phyloP scores from a whole-genome alignment of 2,888 invertebrate genomes.

The Polyommatus iphigenia region DNA sequence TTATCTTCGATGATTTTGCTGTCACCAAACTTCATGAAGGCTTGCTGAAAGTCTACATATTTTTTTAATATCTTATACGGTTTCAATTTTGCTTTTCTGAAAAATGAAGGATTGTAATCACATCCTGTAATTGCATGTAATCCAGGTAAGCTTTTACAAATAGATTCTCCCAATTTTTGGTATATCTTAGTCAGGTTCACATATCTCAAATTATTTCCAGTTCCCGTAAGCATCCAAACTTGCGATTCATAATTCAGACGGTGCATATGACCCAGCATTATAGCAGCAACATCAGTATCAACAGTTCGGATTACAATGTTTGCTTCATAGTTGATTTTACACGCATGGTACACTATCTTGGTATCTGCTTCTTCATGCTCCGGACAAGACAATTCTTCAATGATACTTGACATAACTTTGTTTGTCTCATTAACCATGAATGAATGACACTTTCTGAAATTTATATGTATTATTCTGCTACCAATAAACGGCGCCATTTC shows the following conservation, averaged over 20 bases:
- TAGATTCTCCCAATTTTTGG: not conserved
- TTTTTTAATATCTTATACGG: constrained; percentile 26
- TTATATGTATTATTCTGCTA: constrained; percentile 42
- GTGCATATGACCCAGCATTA: too few species aligned
- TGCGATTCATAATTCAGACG: too few species aligned
- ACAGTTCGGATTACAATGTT: too few species aligned
- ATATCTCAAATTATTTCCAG: not conserved
- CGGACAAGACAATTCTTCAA: too few species aligned
- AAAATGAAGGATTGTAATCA: constrained; percentile 9
- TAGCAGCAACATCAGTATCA: too few species aligned
- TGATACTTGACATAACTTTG: not conserved
- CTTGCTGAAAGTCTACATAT: constrained; percentile 11
- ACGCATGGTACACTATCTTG: too few species aligned
- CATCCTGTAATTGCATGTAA: not conserved
- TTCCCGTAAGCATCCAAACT: too few species aligned
- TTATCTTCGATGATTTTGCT: too few species aligned
- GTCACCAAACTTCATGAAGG: not conserved
- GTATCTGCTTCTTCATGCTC: too few species aligned
- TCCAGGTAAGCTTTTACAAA: constrained; percentile 12
- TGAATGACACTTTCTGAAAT: constrained; percentile 35
- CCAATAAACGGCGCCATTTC: constrained; percentile 41
- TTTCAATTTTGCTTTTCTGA: constrained; percentile 21
- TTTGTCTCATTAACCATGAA: constrained; percentile 29
- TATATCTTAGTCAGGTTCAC: not conserved
- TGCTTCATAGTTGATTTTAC: too few species aligned